Base-by-base conservation (phyloP, 2,113 vertebrate genomes). In the Trichomycterus rosablanca region DNA sequence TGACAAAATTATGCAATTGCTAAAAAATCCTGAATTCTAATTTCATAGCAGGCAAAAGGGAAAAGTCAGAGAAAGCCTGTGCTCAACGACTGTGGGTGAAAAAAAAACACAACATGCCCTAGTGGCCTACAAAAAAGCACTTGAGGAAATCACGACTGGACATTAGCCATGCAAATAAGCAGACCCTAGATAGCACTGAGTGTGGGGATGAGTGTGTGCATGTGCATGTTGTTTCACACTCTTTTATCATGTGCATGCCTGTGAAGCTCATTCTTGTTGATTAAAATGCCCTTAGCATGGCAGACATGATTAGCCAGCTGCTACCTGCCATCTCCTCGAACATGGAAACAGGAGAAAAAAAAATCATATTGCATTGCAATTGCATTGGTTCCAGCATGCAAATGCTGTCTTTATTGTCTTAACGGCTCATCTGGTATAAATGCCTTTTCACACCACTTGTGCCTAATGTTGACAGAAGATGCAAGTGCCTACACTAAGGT, bases 271-370 rank as follows among this genome's bases (percentile, higher is more conserved):
- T 34, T 23, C 46, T 48, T 44, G 40, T 67, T 68, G 66, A 64
- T 60, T 73, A 68, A 73, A 68, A 65, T 49, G 50, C 56, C 62
- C 34, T 52, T 46, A 55, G 50, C 71, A 56, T 53, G 15, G 19
- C 9, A 39, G 28, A 50, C 51, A 63, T 56, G 56, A 65, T 68
- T 68, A 68, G 18, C 42, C 66, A 68, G 56, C 56, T 73, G 66
- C 11, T 62, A 42, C 71, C 52, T 68, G 42, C 23, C 14, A 37
- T 52, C 52, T 48, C 59, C 42, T 10, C 32, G 8, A n/a, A 37
- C 23, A 34, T 60, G 37, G 55, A 57, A 52, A 7, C 23, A 26
- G 14, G 16, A 50, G 32, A 26, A 56, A 26, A 22, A 50, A 43
- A 26, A 56, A 26, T 48, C 20, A 22, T 34, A 23, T n/a, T 12